Evolutionary conservation across 1,140 invertebrate species (phyloP).

Genomic region (Panagrolaimus sp.): DNA sequence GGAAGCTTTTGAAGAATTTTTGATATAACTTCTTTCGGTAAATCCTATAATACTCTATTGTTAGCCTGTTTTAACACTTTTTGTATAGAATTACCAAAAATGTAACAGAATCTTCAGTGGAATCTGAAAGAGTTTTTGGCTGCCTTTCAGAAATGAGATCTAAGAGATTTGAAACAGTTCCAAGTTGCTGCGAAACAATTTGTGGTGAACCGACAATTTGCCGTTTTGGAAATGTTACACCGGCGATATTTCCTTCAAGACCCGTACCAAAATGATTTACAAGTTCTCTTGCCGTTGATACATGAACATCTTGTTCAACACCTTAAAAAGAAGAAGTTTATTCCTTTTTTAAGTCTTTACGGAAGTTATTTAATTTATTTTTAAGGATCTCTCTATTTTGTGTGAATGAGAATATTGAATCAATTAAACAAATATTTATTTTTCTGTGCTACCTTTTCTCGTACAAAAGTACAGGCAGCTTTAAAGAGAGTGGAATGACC

Average conservation of each 20-base stretch:
- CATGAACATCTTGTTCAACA: slow-evolving; percentile 49
- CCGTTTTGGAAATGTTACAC: slow-evolving; percentile 13
- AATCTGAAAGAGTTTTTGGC: slow-evolving; percentile 64
- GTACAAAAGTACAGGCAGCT: too few relatives aligned
- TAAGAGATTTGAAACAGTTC: slow-evolving; percentile 31
- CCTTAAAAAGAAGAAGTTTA: slow-evolving; percentile 30
- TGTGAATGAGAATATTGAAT: too few relatives aligned
- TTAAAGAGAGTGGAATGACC: too few relatives aligned
- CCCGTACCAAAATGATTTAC: slow-evolving; percentile 46
- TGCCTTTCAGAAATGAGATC: slow-evolving; percentile 56
- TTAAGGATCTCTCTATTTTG: too few relatives aligned
- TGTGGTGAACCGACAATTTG: slow-evolving; percentile 34
- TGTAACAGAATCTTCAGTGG: slow-evolving; percentile 72
- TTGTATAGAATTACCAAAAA: slow-evolving; percentile 62
- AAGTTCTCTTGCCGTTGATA: slow-evolving; percentile 48
- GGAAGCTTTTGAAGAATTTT: slow-evolving; percentile 80
- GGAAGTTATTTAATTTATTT: too few relatives aligned
- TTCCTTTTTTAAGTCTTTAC: too few relatives aligned
- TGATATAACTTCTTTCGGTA: slow-evolving; percentile 85
- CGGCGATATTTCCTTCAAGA: slow-evolving; percentile 50
- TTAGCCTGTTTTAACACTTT: too few relatives aligned
- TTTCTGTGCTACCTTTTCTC: too few relatives aligned
- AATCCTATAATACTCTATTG: slow-evolving; percentile 62
- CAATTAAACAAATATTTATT: too few relatives aligned
- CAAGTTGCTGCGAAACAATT: slow-evolving; percentile 42